These are phyloP conservation scores for Drosophila stalkeri DNA, from an alignment of 2,888 invertebrate genomes.

Conservation along the genomic window DNA sequence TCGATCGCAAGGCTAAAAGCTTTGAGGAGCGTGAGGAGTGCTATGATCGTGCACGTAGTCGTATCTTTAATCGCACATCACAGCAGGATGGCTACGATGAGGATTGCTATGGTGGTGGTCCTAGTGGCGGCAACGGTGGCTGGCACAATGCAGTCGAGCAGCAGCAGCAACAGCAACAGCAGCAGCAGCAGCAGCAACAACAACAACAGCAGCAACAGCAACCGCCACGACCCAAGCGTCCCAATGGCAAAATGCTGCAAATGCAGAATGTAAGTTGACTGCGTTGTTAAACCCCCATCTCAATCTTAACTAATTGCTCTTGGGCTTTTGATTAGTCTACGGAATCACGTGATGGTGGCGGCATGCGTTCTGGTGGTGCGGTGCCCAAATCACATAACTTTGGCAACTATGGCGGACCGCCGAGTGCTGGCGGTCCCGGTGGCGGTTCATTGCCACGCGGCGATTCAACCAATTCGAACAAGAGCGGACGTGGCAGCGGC, in stretches of 20 bases:
- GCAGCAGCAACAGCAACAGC: slow-evolving; percentile 63
- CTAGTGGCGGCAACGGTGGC: slow-evolving; percentile 49
- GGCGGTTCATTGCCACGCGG: slow-evolving; percentile 86
- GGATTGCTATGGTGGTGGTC: slow-evolving; percentile 61
- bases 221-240: slow-evolving; percentile 75
- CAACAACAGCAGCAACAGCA: slow-evolving; percentile 61
- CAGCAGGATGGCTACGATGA: slow-evolving; percentile 76
- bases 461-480: slow-evolving; percentile 88
- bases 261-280: slow-evolving; percentile 79
- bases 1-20: slow-evolving; percentile 91
- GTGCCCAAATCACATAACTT: slow-evolving; percentile 95
- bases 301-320: neutral
- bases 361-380: slow-evolving; percentile 84
- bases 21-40: slow-evolving; percentile 96
- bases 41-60: slow-evolving; percentile 92
- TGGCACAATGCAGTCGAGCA: slow-evolving; percentile 75
- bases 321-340: slow-evolving; percentile 60
- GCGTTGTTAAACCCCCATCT: neutral
- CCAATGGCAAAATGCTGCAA: slow-evolving; percentile 84
- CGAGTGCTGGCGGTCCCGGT: slow-evolving; percentile 86
- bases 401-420: slow-evolving; percentile 90
- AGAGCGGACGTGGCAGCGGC: slow-evolving; percentile 88
- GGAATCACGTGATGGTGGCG: slow-evolving; percentile 81
- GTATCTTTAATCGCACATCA: slow-evolving; percentile 89
- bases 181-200: slow-evolving; percentile 57